Base-by-base conservation (phyloP, 2,797 vertebrate genomes). In the Enteromius radiatus region DNA sequence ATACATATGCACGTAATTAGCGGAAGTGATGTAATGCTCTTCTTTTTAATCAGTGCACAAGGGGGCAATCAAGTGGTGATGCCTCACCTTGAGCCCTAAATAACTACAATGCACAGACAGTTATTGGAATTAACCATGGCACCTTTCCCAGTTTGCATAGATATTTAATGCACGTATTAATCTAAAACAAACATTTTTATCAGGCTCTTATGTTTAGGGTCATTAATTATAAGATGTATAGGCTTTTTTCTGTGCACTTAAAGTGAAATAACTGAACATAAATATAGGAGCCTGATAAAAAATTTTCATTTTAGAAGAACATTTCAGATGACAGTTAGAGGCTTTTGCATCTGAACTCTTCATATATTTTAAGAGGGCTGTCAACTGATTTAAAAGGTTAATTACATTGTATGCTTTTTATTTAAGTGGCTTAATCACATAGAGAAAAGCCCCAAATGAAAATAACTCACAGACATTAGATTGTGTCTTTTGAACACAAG, bases 1-100 rank as follows among this genome's bases (percentile, higher is more conserved):
- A 63, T 80, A 81, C 65, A 65, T 83, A 65, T 75, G 56, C 76
- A 78, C 38, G 1, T n/a, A 52, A 76, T 74, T 70, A 70, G 21
- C 9, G 52, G 74, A 83, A 69, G 69, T 86, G 76, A 85, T 76
- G 78, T 81, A 80, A 83, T 59, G 41, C n/a, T 36, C 68, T 83
- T 49, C 14, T 47, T 43, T 74, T 67, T 70, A 74, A 76, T 73
- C 68, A 12, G 45, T 74, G 82, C 45, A 26, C 43, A 26, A 81
- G 80, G 41, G 59, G 31, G 17, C 65, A 49, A 77, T 83, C 64
- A 83, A 19, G 5, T 56, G 26, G 17, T 14, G n/a, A 38, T 56
- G 52, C 41, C 75, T 82, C 61, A 76, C 31, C 23, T 69, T 77
- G 15, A 31, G 38, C 5, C 21, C 23, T 31, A 19, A 81, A 9